phyloP scores from a whole-genome alignment of 2,888 invertebrate genomes.

The Drosophila fungiperda region DNA sequence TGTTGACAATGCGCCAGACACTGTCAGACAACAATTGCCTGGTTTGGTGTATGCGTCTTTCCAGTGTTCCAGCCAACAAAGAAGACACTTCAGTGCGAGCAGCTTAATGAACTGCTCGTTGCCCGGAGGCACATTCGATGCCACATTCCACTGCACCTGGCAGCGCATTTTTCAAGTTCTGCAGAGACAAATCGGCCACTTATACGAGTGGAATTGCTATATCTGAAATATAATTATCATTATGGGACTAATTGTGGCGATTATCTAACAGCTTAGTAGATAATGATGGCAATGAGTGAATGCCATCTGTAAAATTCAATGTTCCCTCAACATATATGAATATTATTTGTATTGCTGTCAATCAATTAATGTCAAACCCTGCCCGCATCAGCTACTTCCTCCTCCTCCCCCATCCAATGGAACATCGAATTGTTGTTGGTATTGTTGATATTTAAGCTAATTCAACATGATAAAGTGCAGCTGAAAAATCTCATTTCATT shows the following conservation, averaged over 20 bases:
- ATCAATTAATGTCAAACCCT: constrained; percentile 44
- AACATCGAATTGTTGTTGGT: constrained; percentile 8
- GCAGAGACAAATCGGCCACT: constrained; percentile 50
- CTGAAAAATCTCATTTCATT: constrained; percentile 39
- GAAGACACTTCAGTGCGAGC: constrained; percentile 32
- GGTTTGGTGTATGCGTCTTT: background rate
- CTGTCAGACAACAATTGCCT: background rate
- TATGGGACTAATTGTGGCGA: constrained; percentile 66
- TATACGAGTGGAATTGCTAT: constrained; percentile 27
- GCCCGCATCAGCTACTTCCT: constrained; percentile 44
- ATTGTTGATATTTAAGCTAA: constrained; percentile 13
- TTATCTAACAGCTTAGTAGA: constrained; percentile 61
- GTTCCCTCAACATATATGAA: constrained; percentile 25
- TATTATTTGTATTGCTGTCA: constrained; percentile 24
- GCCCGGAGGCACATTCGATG: constrained; percentile 17
- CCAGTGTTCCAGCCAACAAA: constrained; percentile 16
- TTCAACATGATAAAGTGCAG: constrained; percentile 11
- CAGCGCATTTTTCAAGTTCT: constrained; percentile 45
- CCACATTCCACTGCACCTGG: constrained; percentile 47
- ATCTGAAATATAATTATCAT: constrained; percentile 61
- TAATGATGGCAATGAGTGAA: constrained; percentile 33
- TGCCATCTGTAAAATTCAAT: constrained; percentile 26
- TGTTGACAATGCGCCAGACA: constrained; percentile 42
- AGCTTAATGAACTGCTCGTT: constrained; percentile 46
- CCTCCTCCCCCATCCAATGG: no score